Conservation (phyloP, 92 coral and sea anemone species). For the Pocillopora grandis region DNA sequence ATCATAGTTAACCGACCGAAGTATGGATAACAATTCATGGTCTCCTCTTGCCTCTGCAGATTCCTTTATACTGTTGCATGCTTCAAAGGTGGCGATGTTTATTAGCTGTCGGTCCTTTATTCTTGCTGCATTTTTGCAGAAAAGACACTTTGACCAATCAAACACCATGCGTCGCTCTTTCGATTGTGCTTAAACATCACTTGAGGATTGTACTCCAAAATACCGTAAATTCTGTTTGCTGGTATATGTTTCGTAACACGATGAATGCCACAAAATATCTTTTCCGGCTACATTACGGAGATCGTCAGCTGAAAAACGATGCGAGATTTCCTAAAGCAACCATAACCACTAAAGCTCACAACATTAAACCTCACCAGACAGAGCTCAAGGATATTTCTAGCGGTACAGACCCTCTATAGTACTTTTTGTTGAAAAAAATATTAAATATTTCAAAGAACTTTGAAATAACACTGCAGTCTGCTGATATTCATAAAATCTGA, state of each 20-base stretch:
- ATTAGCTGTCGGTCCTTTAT: constrained; percentile 35
- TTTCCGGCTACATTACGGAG: constrained; percentile 12
- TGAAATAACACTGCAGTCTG: no score
- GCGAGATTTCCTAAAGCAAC: constrained; percentile 31
- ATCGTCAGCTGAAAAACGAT: constrained; percentile 41
- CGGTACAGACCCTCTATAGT: no score
- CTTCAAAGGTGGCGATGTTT: constrained; percentile 36
- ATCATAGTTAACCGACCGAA: no score
- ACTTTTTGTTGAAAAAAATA: no score
- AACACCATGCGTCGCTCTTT: constrained; percentile 13
- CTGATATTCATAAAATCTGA: no score
- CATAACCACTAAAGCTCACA: constrained; percentile 28
- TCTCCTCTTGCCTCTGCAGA: no score
- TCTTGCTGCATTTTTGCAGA: constrained; percentile 27
- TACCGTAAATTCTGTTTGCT: constrained; percentile 51
- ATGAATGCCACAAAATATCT: constrained; percentile 46
- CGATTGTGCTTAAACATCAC: constrained; percentile 14
- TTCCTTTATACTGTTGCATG: background rate
- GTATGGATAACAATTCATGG: no score
- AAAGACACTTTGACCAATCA: background rate
- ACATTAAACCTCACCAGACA: no score
- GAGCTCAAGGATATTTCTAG: no score
- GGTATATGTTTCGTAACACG: constrained; percentile 52
- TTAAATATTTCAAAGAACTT: no score
- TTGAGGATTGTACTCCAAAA: constrained; percentile 8